Evolutionary conservation across 2,797 vertebrate species (phyloP), one percentile per base, ranked within the genome.

Genomic region (Cyprinodon diabolis): DNA sequence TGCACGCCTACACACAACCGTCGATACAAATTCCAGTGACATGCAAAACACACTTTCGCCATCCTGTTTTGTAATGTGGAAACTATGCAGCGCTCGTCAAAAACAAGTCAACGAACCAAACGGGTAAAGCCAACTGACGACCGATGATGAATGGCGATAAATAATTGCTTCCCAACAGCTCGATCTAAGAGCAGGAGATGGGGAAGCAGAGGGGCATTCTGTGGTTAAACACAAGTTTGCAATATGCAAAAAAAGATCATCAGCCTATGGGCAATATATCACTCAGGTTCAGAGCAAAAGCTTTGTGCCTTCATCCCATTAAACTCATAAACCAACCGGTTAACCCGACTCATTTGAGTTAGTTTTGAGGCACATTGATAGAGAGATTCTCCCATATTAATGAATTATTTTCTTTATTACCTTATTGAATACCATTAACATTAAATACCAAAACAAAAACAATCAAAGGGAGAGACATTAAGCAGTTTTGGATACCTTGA

Each of bases 91-190:
- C 2, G 66, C 68, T 74, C 13, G 25, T 81, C 71, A 86, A 80
- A 83, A 89, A 86, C 77, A 86, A 87, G 69, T 84, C 71, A 51
- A 77, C 72, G 71, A 65, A 80, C 78, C 75, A 75, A 80, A 87
- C 76, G 74, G 75, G 71, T 74, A 62, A 71, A 82, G 71, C 47
- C 70, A 71, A 86, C 71, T 9, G 35, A 51, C 58, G 57, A 66
- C 74, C 1, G 58, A 48, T 66, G 71, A 73, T 35, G 0, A 73
- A 55, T 58, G 68, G 68, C 79, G 84, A 83, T 71, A 82, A 85
- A 78, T 79, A 78, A 86, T 57, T 79, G 75, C 79, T 80, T 88
- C 74, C 77, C 70, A 79, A 82, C 68, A 75, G 71, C 70, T 79
- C 60, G 67, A 80, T 56, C 1, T 65, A 57, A 51, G 69, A 70